These are phyloP conservation scores for Meloidogyne floridensis DNA, from an alignment of 1,140 invertebrate species.

Conservation along the genomic window DNA sequence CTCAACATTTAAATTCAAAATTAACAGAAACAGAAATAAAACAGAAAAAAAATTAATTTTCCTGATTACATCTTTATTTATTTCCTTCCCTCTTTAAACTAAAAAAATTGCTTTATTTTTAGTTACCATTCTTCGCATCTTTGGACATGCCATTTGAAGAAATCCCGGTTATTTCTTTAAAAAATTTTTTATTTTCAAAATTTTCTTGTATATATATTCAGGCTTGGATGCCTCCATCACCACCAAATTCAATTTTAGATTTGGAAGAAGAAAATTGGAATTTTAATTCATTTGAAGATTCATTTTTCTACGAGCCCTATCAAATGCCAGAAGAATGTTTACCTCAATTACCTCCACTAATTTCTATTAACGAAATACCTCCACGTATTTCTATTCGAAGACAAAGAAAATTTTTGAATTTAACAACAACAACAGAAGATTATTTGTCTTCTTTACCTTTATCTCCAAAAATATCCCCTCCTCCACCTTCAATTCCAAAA, in stretches of 20 bases:
- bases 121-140: conserved; percentile 5
- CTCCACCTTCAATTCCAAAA: conserved; percentile 13
- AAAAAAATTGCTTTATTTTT: conserved; percentile 8
- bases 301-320: conserved; percentile 22
- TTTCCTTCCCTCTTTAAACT: background rate
- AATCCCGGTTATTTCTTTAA: conserved; percentile 19
- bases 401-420: background rate
- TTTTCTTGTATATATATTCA: background rate
- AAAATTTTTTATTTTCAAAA: background rate
- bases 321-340: conserved; percentile 26
- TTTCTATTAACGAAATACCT: conserved; percentile 5
- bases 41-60: background rate
- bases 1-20: too few relatives aligned
- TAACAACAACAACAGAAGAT: background rate
- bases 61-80: background rate
- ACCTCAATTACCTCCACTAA: conserved; percentile 28
- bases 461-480: too few relatives aligned
- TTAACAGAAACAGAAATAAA: too few relatives aligned
- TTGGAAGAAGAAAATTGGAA: background rate
- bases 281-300: conserved; percentile 14
- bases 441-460: background rate
- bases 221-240: conserved; percentile 41
- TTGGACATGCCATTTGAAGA: conserved; percentile 22
- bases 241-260: conserved; percentile 25
- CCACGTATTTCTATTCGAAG: background rate